Evolutionary conservation across 2,113 vertebrate species (phyloP).

Genomic region (Austrofundulus limnaeus): DNA sequence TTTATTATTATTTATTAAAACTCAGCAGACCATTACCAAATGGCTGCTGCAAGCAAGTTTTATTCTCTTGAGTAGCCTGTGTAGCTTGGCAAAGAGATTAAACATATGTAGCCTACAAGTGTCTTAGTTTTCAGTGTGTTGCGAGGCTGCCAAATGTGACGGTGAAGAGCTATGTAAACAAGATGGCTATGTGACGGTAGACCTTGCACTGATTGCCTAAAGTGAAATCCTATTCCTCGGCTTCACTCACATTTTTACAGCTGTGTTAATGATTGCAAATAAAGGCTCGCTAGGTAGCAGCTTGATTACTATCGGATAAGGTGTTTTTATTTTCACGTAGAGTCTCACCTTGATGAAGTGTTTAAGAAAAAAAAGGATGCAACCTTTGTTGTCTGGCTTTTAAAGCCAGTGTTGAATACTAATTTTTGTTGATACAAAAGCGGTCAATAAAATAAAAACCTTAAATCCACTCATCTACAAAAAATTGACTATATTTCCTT

Average conservation of each 20-base stretch:
- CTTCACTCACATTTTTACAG: constrained; percentile 65
- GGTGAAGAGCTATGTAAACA: constrained; percentile 77
- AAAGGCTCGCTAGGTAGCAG: constrained; percentile 60
- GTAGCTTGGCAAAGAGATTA: constrained; percentile 69
- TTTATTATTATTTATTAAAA: constrained; percentile 47
- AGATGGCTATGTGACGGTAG: constrained; percentile 66
- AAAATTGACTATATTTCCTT: constrained; percentile 50
- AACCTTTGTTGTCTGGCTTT: not conserved
- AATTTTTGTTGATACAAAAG: not conserved
- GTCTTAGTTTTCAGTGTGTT: constrained; percentile 68
- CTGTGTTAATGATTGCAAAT: constrained; percentile 70
- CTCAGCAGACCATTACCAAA: constrained; percentile 59
- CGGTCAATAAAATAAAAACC: constrained; percentile 18
- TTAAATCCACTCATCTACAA: constrained; percentile 30
- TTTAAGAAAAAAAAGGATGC: constrained; percentile 5
- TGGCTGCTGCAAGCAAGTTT: constrained; percentile 57
- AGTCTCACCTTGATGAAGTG: constrained; percentile 29
- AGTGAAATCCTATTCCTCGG: constrained; percentile 68
- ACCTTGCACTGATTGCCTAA: constrained; percentile 65
- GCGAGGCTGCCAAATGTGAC: constrained; percentile 69
- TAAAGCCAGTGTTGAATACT: not conserved
- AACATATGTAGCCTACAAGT: constrained; percentile 71
- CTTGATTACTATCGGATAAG: constrained; percentile 62
- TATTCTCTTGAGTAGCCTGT: constrained; percentile 64
- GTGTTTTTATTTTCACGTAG: constrained; percentile 51